Evolutionary conservation across 2,113 vertebrate species (phyloP), one percentile per base, ranked within the genome.

Genomic region (Montifringilla adamsi): DNA sequence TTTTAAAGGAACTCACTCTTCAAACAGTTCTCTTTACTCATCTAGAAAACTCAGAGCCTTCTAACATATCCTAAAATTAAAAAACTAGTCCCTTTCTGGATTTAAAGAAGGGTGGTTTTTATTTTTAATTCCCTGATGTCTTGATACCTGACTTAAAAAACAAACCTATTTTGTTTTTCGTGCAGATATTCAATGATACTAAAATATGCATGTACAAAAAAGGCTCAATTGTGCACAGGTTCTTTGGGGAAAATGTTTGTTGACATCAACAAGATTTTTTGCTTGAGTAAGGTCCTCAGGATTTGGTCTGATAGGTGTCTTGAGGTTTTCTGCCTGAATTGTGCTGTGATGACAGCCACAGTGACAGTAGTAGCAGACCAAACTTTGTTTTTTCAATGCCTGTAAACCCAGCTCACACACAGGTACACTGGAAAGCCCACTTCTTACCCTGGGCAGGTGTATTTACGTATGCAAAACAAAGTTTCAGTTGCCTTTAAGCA

Each of bases 181-280:
- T 81, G 68, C 23, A 72, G 56, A 28, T 87, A 72, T 52, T 95
- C 62, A 47, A n/a, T 37, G 24, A 52, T 82, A n/a, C 37, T 80
- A 78, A 92, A 92, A 81, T 89, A 84, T n/a, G 60, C 72, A 92
- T 44, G 52, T 46, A 78, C 68, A 52, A 84, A 70, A 84, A 75
- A 60, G 73, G 47, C 60, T 93, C 64, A 73, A 0, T n/a, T 74
- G 59, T 66, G 46, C 73, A 50, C 60, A 89, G 13, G 50, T 64
- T 89, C 83, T 93, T 90, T 64, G 33, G 86, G 60, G 76, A 87
- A 94, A 86, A 92, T 74, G 35, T 84, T 93, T 95, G 93, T 95
- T 95, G 93, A 84, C 91, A 97, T 94, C 87, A 82, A 94, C 73
- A 94, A 89, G 84, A 94, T 90, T 82, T 96, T 93, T 87, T 87